Base-by-base conservation (phyloP, 2,113 vertebrate species). In the Ceyx melanurus region DNA sequence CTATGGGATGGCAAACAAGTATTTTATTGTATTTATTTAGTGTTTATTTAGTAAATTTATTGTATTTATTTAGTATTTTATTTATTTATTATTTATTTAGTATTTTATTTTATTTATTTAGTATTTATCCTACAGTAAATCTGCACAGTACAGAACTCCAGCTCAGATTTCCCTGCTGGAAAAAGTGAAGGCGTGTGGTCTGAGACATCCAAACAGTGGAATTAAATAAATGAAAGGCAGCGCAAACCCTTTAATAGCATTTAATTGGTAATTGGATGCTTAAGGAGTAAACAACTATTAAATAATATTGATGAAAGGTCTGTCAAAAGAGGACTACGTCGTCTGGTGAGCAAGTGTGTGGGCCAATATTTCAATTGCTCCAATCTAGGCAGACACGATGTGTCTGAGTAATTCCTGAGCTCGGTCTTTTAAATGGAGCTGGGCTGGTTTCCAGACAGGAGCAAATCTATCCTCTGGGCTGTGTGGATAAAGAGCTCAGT, bases 381-480 rank as follows among this genome's bases (percentile, higher is more conserved):
- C 62, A 54, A 74, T 75, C 73, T 84, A 88, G 86, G 53, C 80
- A 90, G 88, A 88, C 83, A 79, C 2, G 31, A 29, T 58, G 50
- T 58, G 51, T 81, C 80, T 96, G 92, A 96, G 80, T 96, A 96
- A 96, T 96, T 95, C 80, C 83, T 93, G 80, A 92, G 78, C 61
- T 61, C 16, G 16, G 70, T 72, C 88, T 93, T 93, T 84, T 93
- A 95, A 95, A 96, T 94, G 53, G 90, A 93, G 66, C 86, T 96
- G 90, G 92, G 93, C 96, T 94, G 45, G 35, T 78, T 96, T 96
- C 94, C 94, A 96, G 93, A 94, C 88, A 93, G 83, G n/a, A 90
- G 80, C 77, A 94, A 88, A 96, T 94, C 88, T 86, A 72, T 95
- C 73, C 90, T 95, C 88, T 84, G 86, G 73, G 90, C 17, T 86